Base-by-base conservation (phyloP, 2,888 invertebrate genomes). In the Agrypnus murinus region DNA sequence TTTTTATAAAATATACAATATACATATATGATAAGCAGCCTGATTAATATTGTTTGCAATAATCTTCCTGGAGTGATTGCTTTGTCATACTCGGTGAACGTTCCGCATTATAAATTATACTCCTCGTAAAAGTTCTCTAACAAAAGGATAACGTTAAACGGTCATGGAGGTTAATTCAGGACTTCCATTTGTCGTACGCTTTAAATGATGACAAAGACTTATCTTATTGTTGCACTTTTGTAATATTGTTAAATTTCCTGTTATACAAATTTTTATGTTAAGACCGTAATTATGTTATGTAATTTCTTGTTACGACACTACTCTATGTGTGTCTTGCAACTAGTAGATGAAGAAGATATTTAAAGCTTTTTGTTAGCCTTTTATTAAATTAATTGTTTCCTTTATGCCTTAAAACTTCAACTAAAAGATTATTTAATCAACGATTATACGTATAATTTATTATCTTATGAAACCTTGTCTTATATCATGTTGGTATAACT, bases 91-190 rank as follows among this genome's bases (percentile, higher is more conserved):
- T 55, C 38, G 7, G 50, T 50, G 34, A 63, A 43, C 25, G 36
- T 53, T 64, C 25, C 53, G 65, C 65, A 65, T 65, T 65, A 65
- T 57, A 65, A 65, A 65, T 65, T 65, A 65, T 55, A 32, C 64
- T 53, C 64, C 65, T 55, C 65, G 46, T 65, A 65, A 65, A 57
- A 65, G 19, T 65, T 45, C 45, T 55, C 12, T 45, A 65, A 64
- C 55, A 65, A 57, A 57, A 57, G 57, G 40, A 45, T 65, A 65
- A 50, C 64, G 64, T 53, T 57, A 65, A 43, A 46, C 40, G 53
- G 65, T 65, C 55, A 57, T 14, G 32, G 53, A 65, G 43, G 55
- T 65, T 57, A 55, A 65, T 65, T 65, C 45, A 57, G 45, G 45
- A 57, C 57, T 65, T 57, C 57, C 45, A 65, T 65, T 65, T 65